Evolutionary conservation across 92 coral and sea anemone genomes (phyloP).

Genomic region (Paramuricea clavata): DNA sequence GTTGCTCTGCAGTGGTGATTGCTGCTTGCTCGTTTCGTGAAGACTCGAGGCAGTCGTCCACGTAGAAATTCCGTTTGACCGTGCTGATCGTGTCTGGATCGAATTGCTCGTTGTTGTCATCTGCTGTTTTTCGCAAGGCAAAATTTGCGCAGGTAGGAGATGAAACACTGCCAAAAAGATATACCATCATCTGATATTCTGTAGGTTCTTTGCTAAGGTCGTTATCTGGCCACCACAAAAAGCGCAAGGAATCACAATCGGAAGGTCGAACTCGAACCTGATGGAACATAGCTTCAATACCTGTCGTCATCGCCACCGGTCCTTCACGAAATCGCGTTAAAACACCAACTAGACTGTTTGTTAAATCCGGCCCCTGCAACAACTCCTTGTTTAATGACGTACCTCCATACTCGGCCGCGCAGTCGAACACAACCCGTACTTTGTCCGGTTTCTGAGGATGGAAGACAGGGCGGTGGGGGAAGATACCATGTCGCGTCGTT

Average conservation of each 20-base stretch:
- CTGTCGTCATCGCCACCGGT: background rate
- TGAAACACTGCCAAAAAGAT: constrained; percentile 13
- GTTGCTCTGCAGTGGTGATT: background rate
- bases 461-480: background rate
- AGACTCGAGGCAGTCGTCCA: constrained; percentile 29
- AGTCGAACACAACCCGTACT: constrained; percentile 12
- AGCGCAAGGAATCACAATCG: constrained; percentile 29
- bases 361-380: background rate
- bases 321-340: constrained; percentile 20
- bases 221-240: constrained; percentile 34
- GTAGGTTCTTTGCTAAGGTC: background rate
- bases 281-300: constrained; percentile 28
- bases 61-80: constrained; percentile 19
- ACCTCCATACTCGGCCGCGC: constrained; percentile 10
- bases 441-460: constrained; percentile 40
- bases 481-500: background rate
- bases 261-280: background rate
- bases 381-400: background rate
- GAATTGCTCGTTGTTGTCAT: background rate
- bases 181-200: constrained; percentile 34
- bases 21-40: background rate
- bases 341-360: background rate
- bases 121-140: constrained; percentile 14
- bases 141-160: constrained; percentile 6
- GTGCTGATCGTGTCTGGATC: background rate